A percentile compares a stretch with the other conserved stretches of the same genome.
Conservation (phyloP, 1,140 invertebrate genomes). For the Papilio polyxenes region DNA sequence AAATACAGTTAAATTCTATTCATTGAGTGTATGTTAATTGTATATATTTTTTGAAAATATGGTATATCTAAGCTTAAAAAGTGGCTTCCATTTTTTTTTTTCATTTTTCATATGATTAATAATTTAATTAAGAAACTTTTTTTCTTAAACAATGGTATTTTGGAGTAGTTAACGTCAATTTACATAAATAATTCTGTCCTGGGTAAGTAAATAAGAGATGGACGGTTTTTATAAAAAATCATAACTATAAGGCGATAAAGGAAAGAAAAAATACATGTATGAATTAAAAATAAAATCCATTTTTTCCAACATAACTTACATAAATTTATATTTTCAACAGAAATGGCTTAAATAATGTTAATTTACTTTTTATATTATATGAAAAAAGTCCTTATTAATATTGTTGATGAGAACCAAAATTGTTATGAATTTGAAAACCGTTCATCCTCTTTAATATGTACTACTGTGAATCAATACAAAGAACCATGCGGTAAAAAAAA, state of each 20-base stretch:
- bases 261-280: background rate
- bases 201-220: constrained; percentile 13
- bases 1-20: background rate
- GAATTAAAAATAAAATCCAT: background rate
- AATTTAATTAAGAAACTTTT: background rate
- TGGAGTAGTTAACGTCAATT: constrained; percentile 21
- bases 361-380: background rate
- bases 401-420: background rate
- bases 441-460: constrained; percentile 1
- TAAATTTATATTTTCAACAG: background rate
- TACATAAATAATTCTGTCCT: constrained; percentile 18
- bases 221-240: background rate
- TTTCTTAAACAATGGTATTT: background rate
- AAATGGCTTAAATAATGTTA: background rate
- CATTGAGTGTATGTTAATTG: too few relatives aligned
- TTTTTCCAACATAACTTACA: background rate
- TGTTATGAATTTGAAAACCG: background rate
- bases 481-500: background rate
- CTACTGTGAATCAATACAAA: background rate
- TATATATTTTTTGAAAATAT: too few relatives aligned
- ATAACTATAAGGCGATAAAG: background rate
- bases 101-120: background rate
- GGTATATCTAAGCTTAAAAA: too few relatives aligned
- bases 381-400: background rate
- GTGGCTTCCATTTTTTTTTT: background rate